phyloP scores from a whole-genome alignment of 1,140 invertebrate genomes.

The Homarus americanus region DNA sequence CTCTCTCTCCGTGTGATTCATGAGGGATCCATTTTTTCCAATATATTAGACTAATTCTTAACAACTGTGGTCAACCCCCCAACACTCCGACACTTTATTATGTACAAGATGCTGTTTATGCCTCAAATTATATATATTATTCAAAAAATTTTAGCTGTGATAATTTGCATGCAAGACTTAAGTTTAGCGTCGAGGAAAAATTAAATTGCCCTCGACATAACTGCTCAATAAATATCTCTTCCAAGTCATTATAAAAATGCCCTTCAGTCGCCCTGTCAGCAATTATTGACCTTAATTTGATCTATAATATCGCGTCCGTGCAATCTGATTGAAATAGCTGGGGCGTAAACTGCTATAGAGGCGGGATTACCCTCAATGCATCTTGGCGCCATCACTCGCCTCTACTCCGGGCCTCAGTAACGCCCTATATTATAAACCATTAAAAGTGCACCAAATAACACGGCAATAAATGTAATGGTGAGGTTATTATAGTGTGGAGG shows the following conservation, averaged over 20 bases:
- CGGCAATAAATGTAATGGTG: constrained; percentile 30
- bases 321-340: background rate
- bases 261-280: background rate
- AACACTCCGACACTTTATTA: background rate
- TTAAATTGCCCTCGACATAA: background rate
- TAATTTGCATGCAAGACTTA: constrained; percentile 9
- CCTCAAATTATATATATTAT: background rate
- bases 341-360: background rate
- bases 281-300: constrained; percentile 16
- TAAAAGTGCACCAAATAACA: constrained; percentile 36
- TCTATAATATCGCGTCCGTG: background rate
- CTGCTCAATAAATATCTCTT: background rate
- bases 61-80: background rate
- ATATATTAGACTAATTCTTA: background rate
- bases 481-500: constrained; percentile 26
- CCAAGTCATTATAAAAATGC: background rate
- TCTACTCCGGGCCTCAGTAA: background rate
- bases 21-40: background rate
- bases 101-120: background rate
- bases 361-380: background rate
- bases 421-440: constrained; percentile 15
- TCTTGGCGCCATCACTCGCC: background rate
- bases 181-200: background rate
- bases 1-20: background rate
- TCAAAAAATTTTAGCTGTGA: background rate